Base-by-base conservation (phyloP, 2,113 vertebrate genomes). In the Ailuropoda melanoleuca region DNA sequence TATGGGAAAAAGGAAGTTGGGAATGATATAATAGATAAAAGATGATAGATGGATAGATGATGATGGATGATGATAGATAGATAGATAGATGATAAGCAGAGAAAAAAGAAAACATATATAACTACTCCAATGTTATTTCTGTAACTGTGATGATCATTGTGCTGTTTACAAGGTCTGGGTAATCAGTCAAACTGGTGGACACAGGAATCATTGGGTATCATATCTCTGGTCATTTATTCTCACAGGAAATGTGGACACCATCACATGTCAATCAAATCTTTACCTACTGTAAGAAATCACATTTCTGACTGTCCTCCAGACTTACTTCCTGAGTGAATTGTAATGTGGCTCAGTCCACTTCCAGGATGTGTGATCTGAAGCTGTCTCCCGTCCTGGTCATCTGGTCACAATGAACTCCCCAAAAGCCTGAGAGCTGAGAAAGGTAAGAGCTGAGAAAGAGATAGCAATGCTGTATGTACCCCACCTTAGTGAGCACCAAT, bases 381-480 rank as follows among this genome's bases (percentile, higher is more conserved):
- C 62, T 48, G 11, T 62, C 43, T 81, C 39, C 58, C 10, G 34
- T 19, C 14, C 3, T 34, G 23, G 34, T 4, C 4, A 46, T n/a
- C 39, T 66, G n/a, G 12, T 78, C 26, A 3, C 18, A 56, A 5
- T 39, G 55, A 87, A 23, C 23, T 31, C 80, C 70, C 53, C 23
- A n/a, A 50, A 4, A 7, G 11, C 14, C 17, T 31, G 43, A 43
- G 43, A 43, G 43, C 43, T 43, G 43, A 43, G 43, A 2, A 4
- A 43, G 1, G 15, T 11, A 4, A 58, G 26, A 81, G 3, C 3
- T 18, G 8, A 66, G 43, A 68, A 72, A 88, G 39, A 80, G 8
- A 1, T 31, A 6, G 15, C 4, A 3, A 8, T 64, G 10, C 29
- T 26, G 1, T 62, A 0, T 8, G 12, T 17, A 21, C 19, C 10